Base-by-base conservation (phyloP, 92 coral and sea anemone species). In the Umimayanthus chanpuru region DNA sequence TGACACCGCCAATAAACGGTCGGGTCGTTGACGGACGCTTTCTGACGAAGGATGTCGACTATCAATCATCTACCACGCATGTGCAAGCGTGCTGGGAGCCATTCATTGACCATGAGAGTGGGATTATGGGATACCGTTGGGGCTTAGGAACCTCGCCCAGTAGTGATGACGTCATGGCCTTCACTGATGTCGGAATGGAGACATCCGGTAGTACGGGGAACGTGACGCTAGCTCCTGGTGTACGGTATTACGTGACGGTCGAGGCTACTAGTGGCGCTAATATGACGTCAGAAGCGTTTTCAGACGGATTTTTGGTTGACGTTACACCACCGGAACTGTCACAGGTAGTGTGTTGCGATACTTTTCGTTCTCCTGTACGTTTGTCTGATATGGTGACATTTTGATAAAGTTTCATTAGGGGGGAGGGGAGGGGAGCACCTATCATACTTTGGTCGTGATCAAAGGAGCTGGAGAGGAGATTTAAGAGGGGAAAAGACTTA, bases 261-360 rank as follows among this genome's bases (percentile, higher is more conserved):
- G 80, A 81, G 76, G 90, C 91, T 1, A 88, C 91, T 47, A 73
- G 32, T 44, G 91, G 92, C 40, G 95, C 97, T 36, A 96, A 98
- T 12, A 81, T 94, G 89, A 92, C 97, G 70, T 92, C 96, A 36
- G 94, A 95, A 85, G 95, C 94, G 23, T 93, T 94, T 91, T 95
- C 99, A 30, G 93, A 94, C 79, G 99, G 99, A 18, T 97, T 97
- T 68, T 83, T 93, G n/a, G 97, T 97, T 14, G 99, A 97, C 39
- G 88, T 61, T 21, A 92, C 99, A 0, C 91, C 98, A 14, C 99
- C 99, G 21, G 90, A 93, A 77, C 44, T 95, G 43, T 74, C 83
- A 23, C 82, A 91, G 96, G 98, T 94, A 87, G 58, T 85, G 58
- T 9, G 58, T 53, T 53, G 18, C 58, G 58, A 12, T 53, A 11